Conservation (phyloP, 2,797 vertebrate genomes). For the Leptatherina wallacei region DNA sequence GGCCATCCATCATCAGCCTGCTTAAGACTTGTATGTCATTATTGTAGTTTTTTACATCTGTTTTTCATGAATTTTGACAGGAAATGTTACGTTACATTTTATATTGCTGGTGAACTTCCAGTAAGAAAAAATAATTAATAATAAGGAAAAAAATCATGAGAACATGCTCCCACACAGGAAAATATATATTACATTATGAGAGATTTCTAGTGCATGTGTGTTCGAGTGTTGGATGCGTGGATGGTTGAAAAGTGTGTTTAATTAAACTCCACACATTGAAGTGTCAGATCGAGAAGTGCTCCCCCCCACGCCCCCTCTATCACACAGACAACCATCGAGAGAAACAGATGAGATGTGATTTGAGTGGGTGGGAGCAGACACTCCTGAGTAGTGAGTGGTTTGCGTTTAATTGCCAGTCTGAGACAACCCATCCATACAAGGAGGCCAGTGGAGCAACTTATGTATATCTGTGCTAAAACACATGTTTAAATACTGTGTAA, state of each 20-base stretch:
- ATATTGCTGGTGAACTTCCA: neutral
- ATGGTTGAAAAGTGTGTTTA: conserved; percentile 69
- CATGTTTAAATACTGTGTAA: conserved; percentile 2
- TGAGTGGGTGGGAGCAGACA: conserved; percentile 58
- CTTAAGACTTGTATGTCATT: neutral
- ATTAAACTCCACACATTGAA: conserved; percentile 79
- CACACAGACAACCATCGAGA: conserved; percentile 13
- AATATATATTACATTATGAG: conserved; percentile 20
- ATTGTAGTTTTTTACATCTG: neutral
- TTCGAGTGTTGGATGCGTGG: conserved; percentile 34
- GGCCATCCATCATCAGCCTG: neutral
- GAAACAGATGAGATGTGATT: conserved; percentile 59
- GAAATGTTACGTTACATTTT: neutral
- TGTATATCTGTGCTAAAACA: neutral
- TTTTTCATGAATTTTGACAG: neutral
- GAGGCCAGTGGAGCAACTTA: conserved; percentile 11
- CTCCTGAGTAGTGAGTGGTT: conserved; percentile 81
- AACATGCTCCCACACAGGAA: conserved; percentile 18
- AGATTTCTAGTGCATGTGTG: conserved; percentile 11
- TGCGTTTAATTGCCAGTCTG: conserved; percentile 90
- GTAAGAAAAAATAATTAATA: conserved; percentile 3
- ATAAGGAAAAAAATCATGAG: neutral
- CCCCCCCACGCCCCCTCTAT: conserved; percentile 6
- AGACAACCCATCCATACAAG: conserved; percentile 72
- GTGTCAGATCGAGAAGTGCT: conserved; percentile 72